Conservation (phyloP, 2,113 vertebrate genomes). For the Patagioenas fasciata region DNA sequence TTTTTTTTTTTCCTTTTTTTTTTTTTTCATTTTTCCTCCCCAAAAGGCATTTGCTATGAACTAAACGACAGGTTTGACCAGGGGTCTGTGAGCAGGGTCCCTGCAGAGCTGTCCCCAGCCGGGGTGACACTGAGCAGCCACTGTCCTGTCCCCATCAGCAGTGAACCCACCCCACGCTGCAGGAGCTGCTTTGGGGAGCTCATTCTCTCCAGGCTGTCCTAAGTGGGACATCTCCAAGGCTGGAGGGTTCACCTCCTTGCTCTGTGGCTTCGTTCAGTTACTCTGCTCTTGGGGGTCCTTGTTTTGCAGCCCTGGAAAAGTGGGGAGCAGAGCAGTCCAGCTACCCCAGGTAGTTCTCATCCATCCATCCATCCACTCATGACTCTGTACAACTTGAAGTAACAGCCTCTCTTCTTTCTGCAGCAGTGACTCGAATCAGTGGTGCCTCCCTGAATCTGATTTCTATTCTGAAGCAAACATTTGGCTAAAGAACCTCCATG, state of each 20-base stretch:
- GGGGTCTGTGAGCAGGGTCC: neutral
- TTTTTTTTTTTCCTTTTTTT: neutral
- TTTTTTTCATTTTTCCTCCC: neutral
- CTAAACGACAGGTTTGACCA: neutral
- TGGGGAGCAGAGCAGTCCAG: neutral
- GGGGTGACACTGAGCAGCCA: neutral
- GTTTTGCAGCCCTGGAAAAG: neutral
- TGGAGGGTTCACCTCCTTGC: neutral
- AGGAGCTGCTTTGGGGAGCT: neutral
- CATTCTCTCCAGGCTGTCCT: neutral
- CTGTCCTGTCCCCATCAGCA: too few relatives aligned
- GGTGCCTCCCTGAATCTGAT: neutral
- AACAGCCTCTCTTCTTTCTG: neutral
- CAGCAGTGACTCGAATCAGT: neutral
- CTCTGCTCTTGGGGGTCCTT: neutral
- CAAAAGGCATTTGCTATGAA: neutral
- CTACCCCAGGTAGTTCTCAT: neutral
- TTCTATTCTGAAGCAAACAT: neutral
- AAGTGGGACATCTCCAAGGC: neutral
- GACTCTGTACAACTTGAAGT: neutral
- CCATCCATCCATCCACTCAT: neutral
- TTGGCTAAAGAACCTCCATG: neutral
- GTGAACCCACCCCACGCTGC: accelerated
- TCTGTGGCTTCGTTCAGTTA: neutral
- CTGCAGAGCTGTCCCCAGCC: neutral